A percentile compares a stretch with the other conserved stretches of the same genome.
Evolutionary conservation across 2,797 vertebrate species (phyloP).

Genomic region (Sebastes aleutianus): DNA sequence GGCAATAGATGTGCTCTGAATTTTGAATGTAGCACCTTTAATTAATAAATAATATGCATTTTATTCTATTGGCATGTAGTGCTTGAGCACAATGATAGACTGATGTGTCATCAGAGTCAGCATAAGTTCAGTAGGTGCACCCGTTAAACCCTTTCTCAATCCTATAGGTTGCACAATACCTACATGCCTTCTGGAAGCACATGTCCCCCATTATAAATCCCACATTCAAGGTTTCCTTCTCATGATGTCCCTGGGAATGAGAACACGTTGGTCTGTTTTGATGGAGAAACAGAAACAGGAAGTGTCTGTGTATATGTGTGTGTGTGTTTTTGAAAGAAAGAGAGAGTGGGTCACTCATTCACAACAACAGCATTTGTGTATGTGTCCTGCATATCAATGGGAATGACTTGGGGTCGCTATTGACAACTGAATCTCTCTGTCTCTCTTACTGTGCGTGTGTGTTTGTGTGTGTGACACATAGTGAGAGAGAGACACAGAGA

Average conservation of each 20-base stretch:
- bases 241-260: not conserved
- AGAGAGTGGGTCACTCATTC: constrained; percentile 7
- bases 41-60: not conserved
- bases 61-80: not conserved
- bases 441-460: not conserved
- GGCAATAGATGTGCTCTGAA: too few species aligned
- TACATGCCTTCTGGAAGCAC: not conserved
- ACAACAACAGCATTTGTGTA: constrained; percentile 27
- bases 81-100: not conserved
- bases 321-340: not conserved
- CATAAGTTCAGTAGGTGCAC: not conserved
- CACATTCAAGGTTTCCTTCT: not conserved
- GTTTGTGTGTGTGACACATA: not conserved
- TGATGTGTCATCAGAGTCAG: not conserved
- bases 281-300: not conserved
- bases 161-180: not conserved
- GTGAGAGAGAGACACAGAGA: not conserved
- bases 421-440: constrained; percentile 39
- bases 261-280: not conserved
- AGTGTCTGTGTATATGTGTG: not conserved
- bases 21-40: too few species aligned
- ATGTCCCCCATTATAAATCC: not conserved
- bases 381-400: constrained; percentile 68
- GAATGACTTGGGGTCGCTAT: constrained; percentile 36
- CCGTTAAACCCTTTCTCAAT: not conserved